Base-by-base conservation (phyloP, 2,113 vertebrate species). In the Synchiropus splendidus region DNA sequence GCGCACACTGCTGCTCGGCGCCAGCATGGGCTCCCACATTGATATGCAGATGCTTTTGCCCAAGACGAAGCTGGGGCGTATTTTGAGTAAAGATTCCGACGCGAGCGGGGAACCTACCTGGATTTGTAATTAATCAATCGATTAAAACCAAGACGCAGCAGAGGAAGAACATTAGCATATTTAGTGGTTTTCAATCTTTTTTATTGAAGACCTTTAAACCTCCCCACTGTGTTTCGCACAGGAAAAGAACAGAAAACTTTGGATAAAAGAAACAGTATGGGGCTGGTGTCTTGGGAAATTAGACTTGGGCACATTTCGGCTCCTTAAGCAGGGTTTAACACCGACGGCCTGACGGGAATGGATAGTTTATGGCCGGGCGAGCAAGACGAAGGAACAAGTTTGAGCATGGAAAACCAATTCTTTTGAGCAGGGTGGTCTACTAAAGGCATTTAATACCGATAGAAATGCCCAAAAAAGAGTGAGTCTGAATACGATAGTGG, bases 171-270 rank as follows among this genome's bases (percentile, higher is more conserved):
- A 62, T 75, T 41, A 9, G 41, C 61, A 78, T 70, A 52, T 61
- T 62, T 57, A 51, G 31, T 66, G 45, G 8, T 46, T 73, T 72
- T 51, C 18, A 54, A 53, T 41, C 49, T 37, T 45, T 65, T 56
- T 50, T 16, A 57, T 36, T 21, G 12, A 46, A 57, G 8, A 32
- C 30, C 58, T 74, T 64, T 35, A 42, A 27, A 43, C 37, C 54
- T 64, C 12, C 16, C 31, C 16, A 15, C 31, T 45, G 12, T 54
- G 41, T 44, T 18, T 31, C 31, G 36, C 12, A 12, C 15, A 49
- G 41, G 32, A 31, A 41, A 17, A 6, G 30, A 11, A 33, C 13
- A 34, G 13, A 18, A 6, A 38, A 31, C n/a, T 11, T 13, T 12
- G 15, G 4, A 32, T 17, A 16, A 10, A 38, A 51, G 40, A 49